Base-by-base conservation (phyloP, 2,797 vertebrate species). In the Euthynnus affinis region DNA sequence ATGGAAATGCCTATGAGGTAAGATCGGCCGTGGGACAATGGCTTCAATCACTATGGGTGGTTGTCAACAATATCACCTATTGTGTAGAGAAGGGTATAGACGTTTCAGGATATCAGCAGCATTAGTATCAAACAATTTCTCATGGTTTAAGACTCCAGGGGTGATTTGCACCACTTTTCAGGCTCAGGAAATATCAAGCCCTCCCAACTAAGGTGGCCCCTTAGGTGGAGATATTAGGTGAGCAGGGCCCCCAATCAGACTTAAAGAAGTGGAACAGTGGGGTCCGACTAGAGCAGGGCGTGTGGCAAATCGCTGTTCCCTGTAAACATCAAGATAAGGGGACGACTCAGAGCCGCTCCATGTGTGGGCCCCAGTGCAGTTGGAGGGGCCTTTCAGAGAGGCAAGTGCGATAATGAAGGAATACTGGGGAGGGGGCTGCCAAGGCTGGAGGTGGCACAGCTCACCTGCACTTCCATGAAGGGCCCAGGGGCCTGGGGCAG, bases 241-340 rank as follows among this genome's bases (percentile, higher is more conserved):
- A 91, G 90, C 85, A 71, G 84, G 84, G 83, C 76, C 86, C 87
- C 90, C 84, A 91, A 92, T 93, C 91, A 86, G 84, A 90, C 87
- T 87, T 90, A 85, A 89, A 93, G 87, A 94, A 93, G 90, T 91
- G 89, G 88, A 94, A 92, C 94, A 93, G 94, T 91, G 83, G 94
- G 93, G 90, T 90, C 90, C 85, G 20, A 82, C 91, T 82, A 20
- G 87, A 92, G 87, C 72, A 42, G 88, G 85, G 66, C 72, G 90
- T 92, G 94, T 94, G 91, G 91, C 93, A 87, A 95, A 95, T 95
- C 90, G 91, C 90, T 90, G 92, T 92, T 95, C 93, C 93, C 95
- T 95, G 94, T 92, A 90, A 94, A 93, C 91, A 95, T 95, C 93
- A 92, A 93, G 95, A 95, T 96, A 96, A 94, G 91, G 65, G 67